Conservation (phyloP, 2,888 invertebrate genomes). For the Petrophora chlorosata region DNA sequence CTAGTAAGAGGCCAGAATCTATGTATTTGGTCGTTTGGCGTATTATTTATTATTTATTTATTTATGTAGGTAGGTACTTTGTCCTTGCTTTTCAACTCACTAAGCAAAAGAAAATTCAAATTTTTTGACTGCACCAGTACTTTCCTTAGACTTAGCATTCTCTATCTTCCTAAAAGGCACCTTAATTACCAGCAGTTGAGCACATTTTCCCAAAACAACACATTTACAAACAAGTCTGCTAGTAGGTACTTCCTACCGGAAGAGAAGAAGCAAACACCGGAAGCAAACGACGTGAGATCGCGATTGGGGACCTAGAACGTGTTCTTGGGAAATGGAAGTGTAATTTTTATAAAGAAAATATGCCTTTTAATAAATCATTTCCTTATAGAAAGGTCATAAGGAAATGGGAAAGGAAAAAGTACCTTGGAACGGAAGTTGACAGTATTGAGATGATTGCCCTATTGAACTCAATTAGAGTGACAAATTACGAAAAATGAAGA, state of each 20-base stretch:
- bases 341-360: slow-evolving; percentile 2
- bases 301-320: slow-evolving; percentile 22
- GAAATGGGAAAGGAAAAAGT: too few relatives aligned
- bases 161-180: background rate
- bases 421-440: too few relatives aligned
- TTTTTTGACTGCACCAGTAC: slow-evolving; percentile 13
- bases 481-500: too few relatives aligned
- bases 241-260: slow-evolving; percentile 24
- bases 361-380: background rate
- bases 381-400: too few relatives aligned
- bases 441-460: too few relatives aligned
- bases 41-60: too few relatives aligned
- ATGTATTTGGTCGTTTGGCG: too few relatives aligned
- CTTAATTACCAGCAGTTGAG: slow-evolving; percentile 2
- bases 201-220: slow-evolving; percentile 9
- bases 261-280: slow-evolving; percentile 44
- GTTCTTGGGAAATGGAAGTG: slow-evolving; percentile 22
- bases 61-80: too few relatives aligned
- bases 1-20: too few relatives aligned
- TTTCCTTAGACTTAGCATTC: background rate
- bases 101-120: background rate
- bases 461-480: too few relatives aligned
- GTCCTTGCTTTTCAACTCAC: too few relatives aligned
- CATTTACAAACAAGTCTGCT: background rate
- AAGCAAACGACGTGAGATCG: slow-evolving; percentile 32